Evolutionary conservation across 2,888 invertebrate genomes (phyloP), one percentile per base, ranked within the genome.

Genomic region (Ectobius pallidus): DNA sequence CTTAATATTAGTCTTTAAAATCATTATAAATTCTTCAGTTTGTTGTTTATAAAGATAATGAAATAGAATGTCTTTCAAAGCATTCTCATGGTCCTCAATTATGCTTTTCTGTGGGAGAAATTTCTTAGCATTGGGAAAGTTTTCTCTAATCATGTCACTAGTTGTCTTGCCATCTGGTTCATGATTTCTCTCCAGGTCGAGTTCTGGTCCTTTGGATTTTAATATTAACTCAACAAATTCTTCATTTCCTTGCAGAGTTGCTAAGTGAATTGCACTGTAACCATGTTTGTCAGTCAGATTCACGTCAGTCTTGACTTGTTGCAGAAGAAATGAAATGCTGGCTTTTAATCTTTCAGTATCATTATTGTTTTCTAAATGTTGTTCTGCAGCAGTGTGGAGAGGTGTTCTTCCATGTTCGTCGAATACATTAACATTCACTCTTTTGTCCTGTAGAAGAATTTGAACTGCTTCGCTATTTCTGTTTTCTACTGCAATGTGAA

Each of bases 181-280:
- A 84, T 81, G 73, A 84, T 82, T 74, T 34, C 16, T 30, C 4
- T 58, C 55, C 11, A 69, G n/a, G 11, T 82, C 77, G 90, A 90
- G 34, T 90, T 79, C 79, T 89, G 86, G 14, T 89, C 81, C 1
- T 9, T 39, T 20, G 84, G 81, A 30, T 84, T 87, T 84, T 62
- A 89, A 77, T 69, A 90, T 87, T n/a, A 86, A 79, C 27, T 84
- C 82, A 0, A 89, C 82, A 32, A 89, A 85, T 72, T 85, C 83
- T 78, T 85, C 85, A 1, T 86, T 83, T 0, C 85, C 85, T 78
- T 86, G 86, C 78, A 86, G 86, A 0, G 88, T 88, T 42, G 72
- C 68, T 3, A 58, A 20, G 3, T 46, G 61, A n/a, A 72, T 7
- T 9, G 62, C 44, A 20, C 68, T 72, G n/a, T 18, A n/a, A 11